These are phyloP conservation scores for Grantiella picta DNA, from an alignment of 2,113 vertebrate genomes.

Conservation along the genomic window DNA sequence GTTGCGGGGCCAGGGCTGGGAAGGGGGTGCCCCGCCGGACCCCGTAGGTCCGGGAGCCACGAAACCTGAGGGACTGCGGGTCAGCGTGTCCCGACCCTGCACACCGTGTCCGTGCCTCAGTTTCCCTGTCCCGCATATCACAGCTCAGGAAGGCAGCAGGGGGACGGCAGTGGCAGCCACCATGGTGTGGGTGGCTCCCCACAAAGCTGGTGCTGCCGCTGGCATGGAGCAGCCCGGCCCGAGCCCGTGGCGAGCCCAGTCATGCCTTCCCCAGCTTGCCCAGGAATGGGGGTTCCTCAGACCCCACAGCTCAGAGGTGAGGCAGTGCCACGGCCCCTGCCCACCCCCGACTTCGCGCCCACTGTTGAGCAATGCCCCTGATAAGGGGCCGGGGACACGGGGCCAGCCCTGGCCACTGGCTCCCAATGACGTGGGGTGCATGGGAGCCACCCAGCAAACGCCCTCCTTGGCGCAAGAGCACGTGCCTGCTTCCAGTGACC, in stretches of 20 bases:
- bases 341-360: rapidly evolving
- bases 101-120: not conserved
- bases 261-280: not conserved
- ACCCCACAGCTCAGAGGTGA: not conserved
- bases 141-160: not conserved
- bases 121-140: not conserved
- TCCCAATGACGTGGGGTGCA: constrained; percentile 8
- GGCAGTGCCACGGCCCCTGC: not conserved
- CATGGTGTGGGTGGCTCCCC: not conserved
- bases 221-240: not conserved
- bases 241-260: not conserved
- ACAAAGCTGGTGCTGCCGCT: not conserved
- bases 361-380: constrained; percentile 17
- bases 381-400: not conserved
- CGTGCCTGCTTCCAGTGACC: not conserved
- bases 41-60: not conserved
- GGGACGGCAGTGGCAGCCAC: not conserved
- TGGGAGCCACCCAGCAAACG: not conserved
- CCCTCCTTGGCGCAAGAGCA: not conserved
- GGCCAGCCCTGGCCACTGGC: not conserved
- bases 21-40: not conserved
- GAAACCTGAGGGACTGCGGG: not conserved
- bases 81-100: not conserved
- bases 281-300: not conserved
- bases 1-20: not conserved